phyloP scores from a whole-genome alignment of 2,888 invertebrate genomes.

The Chymomyza amoena region DNA sequence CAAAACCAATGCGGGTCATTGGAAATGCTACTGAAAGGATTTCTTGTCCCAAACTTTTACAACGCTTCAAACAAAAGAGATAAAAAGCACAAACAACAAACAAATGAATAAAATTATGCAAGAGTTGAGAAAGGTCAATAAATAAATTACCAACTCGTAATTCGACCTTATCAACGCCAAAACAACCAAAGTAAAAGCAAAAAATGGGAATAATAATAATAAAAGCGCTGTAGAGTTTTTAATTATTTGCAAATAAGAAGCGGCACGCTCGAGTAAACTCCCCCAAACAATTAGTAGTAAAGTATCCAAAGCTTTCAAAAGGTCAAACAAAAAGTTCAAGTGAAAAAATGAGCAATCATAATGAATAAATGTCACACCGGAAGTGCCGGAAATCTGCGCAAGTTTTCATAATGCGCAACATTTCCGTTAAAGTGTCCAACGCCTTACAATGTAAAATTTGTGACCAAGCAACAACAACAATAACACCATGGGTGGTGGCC shows the following conservation, averaged over 20 bases:
- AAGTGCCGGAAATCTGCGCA: slow-evolving; percentile 60
- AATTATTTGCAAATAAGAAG: slow-evolving; percentile 67
- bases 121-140: slow-evolving; percentile 52
- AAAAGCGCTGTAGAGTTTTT: slow-evolving; percentile 41
- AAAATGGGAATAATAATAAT: not conserved
- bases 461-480: slow-evolving; percentile 7
- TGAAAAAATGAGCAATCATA: slow-evolving; percentile 64
- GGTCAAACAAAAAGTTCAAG: not conserved
- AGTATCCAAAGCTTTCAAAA: slow-evolving; percentile 1
- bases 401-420: slow-evolving; percentile 55
- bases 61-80: not conserved
- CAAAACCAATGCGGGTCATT: slow-evolving; percentile 44
- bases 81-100: slow-evolving; percentile 18
- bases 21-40: slow-evolving; percentile 27
- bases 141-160: slow-evolving; percentile 57
- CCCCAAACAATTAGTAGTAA: not conserved
- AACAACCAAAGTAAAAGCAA: not conserved
- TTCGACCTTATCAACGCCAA: slow-evolving; percentile 1
- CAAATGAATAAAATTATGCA: slow-evolving; percentile 30
- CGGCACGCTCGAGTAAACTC: slow-evolving; percentile 30
- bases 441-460: slow-evolving; percentile 28
- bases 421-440: slow-evolving; percentile 55
- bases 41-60: not conserved
- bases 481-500: slow-evolving; percentile 6
- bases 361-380: slow-evolving; percentile 73